phyloP scores from a whole-genome alignment of 2,888 invertebrate genomes.

The Drosophila kambysellisi region DNA sequence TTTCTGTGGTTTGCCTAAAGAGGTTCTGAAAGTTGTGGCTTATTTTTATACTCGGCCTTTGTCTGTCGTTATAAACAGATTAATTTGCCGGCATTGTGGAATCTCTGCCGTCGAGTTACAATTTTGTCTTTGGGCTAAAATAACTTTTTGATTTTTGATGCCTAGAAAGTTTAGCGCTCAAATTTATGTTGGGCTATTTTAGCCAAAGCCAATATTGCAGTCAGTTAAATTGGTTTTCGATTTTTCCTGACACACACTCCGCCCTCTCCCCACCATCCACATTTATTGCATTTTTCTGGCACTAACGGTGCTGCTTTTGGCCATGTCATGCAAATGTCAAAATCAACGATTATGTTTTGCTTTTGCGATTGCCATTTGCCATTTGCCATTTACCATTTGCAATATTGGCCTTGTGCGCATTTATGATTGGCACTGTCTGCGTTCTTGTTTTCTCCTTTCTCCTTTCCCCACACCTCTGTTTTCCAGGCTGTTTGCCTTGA shows the following conservation, averaged over 20 bases:
- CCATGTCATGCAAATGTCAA: slow-evolving; percentile 58
- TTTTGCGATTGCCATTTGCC: slow-evolving; percentile 25
- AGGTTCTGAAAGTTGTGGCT: slow-evolving; percentile 52
- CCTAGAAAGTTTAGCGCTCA: slow-evolving; percentile 54
- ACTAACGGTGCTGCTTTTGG: slow-evolving; percentile 29
- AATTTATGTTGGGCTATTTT: slow-evolving; percentile 53
- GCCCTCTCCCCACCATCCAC: slow-evolving; percentile 3
- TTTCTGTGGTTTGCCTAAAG: slow-evolving; percentile 36
- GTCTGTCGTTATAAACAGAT: slow-evolving; percentile 76
- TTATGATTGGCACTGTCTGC: slow-evolving; percentile 46
- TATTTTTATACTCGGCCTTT: slow-evolving; percentile 59
- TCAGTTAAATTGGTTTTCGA: slow-evolving; percentile 72
- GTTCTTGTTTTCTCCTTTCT: not conserved
- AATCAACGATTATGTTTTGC: slow-evolving; percentile 33
- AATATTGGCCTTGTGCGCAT: slow-evolving; percentile 60
- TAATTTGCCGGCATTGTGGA: slow-evolving; percentile 75
- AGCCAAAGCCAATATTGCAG: slow-evolving; percentile 52
- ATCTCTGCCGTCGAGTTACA: slow-evolving; percentile 55
- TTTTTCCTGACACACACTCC: slow-evolving; percentile 43
- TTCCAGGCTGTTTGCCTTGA: slow-evolving; percentile 43
- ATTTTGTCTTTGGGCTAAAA: slow-evolving; percentile 62
- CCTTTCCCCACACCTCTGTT: not conserved
- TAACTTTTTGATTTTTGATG: slow-evolving; percentile 74
- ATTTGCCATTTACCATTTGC: slow-evolving; percentile 38
- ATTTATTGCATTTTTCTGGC: slow-evolving; percentile 42